Percentiles rank a stretch among this genome's conserved stretches.
These are phyloP conservation scores for Pammene aurita DNA, from an alignment of 2,888 invertebrate genomes.

Conservation along the genomic window DNA sequence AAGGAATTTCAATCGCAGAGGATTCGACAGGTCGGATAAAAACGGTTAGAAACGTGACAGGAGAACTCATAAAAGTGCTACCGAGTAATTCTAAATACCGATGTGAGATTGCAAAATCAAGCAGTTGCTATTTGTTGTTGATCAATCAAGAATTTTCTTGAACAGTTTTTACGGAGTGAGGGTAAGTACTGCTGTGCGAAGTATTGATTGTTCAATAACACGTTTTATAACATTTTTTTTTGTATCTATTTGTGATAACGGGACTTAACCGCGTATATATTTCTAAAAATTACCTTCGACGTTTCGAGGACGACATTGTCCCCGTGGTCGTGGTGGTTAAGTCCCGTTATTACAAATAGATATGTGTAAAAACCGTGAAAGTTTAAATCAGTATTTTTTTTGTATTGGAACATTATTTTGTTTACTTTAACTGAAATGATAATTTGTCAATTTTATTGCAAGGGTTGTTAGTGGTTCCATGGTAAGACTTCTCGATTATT, in stretches of 20 bases:
- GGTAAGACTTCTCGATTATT: not conserved
- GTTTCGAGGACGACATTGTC: too few relatives aligned
- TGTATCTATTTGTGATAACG: too few relatives aligned
- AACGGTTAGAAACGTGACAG: not conserved
- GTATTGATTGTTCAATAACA: too few relatives aligned
- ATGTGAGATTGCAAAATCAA: constrained; percentile 2
- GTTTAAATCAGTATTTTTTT: not conserved
- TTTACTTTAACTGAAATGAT: constrained; percentile 10
- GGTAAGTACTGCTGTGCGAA: not conserved
- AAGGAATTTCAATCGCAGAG: not conserved
- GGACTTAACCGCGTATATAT: too few relatives aligned
- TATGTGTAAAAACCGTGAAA: too few relatives aligned
- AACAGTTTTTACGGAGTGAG: constrained; percentile 6
- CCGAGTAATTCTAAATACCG: not conserved
- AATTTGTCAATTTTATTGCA: constrained; percentile 3
- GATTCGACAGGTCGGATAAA: not conserved
- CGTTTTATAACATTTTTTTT: too few relatives aligned
- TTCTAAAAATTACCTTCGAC: too few relatives aligned
- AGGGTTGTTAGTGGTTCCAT: not conserved
- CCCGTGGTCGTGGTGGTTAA: too few relatives aligned
- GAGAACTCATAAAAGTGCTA: not conserved
- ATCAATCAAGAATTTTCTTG: constrained; percentile 11
- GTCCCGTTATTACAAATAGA: too few relatives aligned
- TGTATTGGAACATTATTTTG: not conserved
- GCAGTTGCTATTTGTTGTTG: constrained; percentile 13